A percentile compares a stretch with the other conserved stretches of the same genome.
Conservation (phyloP, 1,140 invertebrate genomes). For the Rhynchophorus ferrugineus region DNA sequence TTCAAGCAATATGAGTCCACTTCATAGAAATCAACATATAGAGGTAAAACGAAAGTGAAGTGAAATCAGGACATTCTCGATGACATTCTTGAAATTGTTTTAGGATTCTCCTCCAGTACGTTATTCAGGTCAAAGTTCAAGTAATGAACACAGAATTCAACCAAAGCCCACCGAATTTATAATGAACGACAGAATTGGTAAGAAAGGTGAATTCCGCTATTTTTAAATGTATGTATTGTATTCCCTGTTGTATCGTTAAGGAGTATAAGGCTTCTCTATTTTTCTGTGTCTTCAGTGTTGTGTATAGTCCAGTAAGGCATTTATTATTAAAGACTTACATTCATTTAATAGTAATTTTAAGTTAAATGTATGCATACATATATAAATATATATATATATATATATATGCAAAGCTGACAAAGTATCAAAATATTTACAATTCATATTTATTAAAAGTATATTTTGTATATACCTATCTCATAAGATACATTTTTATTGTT, state of each 20-base stretch:
- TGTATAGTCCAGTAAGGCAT: conserved; percentile 1
- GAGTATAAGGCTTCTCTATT: conserved; percentile 1
- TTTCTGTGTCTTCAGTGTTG: neutral
- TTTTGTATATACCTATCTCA: conserved; percentile 1
- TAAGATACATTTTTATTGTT: conserved; percentile 7
- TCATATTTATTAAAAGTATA: conserved; percentile 4
- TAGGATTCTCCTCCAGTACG: conserved; percentile 16
- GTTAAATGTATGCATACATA: conserved; percentile 2
- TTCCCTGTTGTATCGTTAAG: conserved; percentile 5
- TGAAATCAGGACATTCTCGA: neutral
- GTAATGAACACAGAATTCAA: conserved; percentile 18
- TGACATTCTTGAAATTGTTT: conserved; percentile 2
- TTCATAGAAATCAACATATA: conserved; percentile 31
- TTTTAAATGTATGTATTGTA: conserved; percentile 54
- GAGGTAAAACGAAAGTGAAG: conserved; percentile 20
- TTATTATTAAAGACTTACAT: neutral
- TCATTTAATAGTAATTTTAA: neutral
- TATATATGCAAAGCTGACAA: too few species aligned
- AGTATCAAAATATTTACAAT: neutral
- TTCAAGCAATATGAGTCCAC: conserved; percentile 36
- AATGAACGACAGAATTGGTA: conserved; percentile 78
- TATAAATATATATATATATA: conserved; percentile 4
- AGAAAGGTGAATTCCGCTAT: conserved; percentile 94
- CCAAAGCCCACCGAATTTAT: conserved; percentile 64
- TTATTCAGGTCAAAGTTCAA: conserved; percentile 15